Evolutionary conservation across 1,140 invertebrate species (phyloP).

Genomic region (Polypedilum pembai): DNA sequence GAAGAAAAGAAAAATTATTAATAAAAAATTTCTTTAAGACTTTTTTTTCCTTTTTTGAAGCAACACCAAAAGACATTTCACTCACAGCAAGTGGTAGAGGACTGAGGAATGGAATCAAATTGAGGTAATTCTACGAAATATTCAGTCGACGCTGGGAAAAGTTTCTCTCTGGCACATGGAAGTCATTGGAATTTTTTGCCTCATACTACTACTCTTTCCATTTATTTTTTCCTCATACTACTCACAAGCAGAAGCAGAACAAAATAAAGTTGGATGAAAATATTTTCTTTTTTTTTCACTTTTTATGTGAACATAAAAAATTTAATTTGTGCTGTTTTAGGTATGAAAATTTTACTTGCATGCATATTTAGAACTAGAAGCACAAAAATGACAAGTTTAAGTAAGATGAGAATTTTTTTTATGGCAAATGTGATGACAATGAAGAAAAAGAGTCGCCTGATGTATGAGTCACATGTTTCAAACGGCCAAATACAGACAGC

Average conservation of each 20-base stretch:
- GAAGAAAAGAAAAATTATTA: too few species aligned
- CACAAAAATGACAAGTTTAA: neutral
- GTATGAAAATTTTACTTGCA: neutral
- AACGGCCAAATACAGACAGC: neutral
- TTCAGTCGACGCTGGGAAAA: neutral
- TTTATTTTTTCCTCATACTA: too few species aligned
- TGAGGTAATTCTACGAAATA: neutral
- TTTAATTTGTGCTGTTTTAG: conserved; percentile 10
- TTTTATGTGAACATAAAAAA: conserved; percentile 6
- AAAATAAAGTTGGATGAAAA: too few species aligned
- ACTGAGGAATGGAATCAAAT: neutral
- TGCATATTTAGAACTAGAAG: conserved; percentile 3
- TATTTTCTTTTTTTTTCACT: neutral
- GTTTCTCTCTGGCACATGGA: neutral
- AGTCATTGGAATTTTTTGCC: conserved; percentile 1
- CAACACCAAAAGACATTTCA: neutral
- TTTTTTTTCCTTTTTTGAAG: neutral
- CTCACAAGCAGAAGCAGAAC: too few species aligned
- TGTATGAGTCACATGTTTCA: neutral
- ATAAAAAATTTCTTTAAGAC: neutral
- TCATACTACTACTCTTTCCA: neutral
- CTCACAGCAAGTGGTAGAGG: neutral
- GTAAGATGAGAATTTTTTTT: neutral
- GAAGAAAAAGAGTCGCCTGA: neutral
- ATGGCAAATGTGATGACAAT: neutral